phyloP scores from a whole-genome alignment of 2,113 vertebrate species.

The Rousettus leschenaultii region DNA sequence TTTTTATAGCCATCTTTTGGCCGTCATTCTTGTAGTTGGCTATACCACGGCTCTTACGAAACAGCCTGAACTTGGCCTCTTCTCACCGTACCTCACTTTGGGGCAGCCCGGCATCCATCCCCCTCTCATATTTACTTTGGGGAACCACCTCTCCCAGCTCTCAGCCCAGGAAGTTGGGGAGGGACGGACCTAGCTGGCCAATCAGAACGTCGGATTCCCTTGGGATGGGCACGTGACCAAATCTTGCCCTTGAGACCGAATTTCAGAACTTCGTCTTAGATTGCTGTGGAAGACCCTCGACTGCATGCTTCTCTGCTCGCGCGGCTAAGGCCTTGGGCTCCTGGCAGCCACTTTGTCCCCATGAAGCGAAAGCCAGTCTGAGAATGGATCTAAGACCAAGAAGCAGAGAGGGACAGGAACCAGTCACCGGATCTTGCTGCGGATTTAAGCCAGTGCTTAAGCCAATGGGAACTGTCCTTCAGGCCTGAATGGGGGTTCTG shows the following conservation, averaged over 20 bases:
- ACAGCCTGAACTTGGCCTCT: not conserved
- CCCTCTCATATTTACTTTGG: not conserved
- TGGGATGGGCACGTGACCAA: not conserved
- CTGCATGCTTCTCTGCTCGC: not conserved
- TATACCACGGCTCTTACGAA: not conserved
- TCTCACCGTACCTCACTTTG: not conserved
- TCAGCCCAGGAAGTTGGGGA: not conserved
- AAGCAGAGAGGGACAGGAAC: no score
- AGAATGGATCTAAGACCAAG: not conserved
- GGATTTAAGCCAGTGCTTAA: not conserved
- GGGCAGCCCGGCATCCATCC: not conserved
- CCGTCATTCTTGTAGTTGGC: not conserved
- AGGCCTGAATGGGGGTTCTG: not conserved
- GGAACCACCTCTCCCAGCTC: not conserved
- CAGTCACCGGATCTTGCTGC: no score
- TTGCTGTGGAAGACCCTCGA: not conserved
- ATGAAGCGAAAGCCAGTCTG: not conserved
- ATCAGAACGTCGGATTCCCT: not conserved
- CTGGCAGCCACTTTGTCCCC: not conserved
- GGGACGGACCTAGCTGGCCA: not conserved
- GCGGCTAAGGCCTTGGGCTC: not conserved
- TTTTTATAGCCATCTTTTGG: not conserved
- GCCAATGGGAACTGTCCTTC: not conserved
- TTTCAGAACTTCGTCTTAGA: not conserved
- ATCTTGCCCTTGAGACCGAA: not conserved